Evolutionary conservation across 1,140 invertebrate genomes (phyloP).

Genomic region (Diuraphis noxia): DNA sequence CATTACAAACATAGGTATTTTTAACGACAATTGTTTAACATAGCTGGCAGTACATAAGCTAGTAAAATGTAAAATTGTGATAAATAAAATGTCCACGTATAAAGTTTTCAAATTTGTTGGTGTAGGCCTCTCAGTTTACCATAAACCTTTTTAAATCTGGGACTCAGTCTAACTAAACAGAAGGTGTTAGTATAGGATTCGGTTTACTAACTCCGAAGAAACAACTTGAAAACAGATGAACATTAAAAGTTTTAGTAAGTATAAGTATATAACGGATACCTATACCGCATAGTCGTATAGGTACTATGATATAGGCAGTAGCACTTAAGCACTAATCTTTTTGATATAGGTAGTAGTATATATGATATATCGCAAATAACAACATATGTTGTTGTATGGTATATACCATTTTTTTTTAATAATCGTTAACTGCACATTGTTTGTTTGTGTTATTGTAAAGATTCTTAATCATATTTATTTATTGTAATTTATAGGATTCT

Average conservation of each 20-base stretch:
- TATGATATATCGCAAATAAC: no score
- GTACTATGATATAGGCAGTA: no score
- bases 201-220: background rate
- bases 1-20: no score
- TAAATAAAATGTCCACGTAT: background rate
- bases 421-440: no score
- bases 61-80: background rate
- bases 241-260: background rate
- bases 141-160: background rate
- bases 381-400: no score
- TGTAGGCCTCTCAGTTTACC: background rate
- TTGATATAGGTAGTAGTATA: no score
- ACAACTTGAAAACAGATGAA: background rate
- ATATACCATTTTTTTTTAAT: background rate
- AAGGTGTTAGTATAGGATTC: background rate
- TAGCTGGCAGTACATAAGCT: background rate
- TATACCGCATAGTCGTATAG: no score
- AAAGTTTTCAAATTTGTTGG: background rate
- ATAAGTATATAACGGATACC: no score
- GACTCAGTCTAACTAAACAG: background rate
- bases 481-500: background rate
- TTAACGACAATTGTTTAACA: background rate
- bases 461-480: background rate
- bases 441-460: no score
- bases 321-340: no score